Evolutionary conservation across 2,113 vertebrate genomes (phyloP).

Genomic region (Redunca redunca): DNA sequence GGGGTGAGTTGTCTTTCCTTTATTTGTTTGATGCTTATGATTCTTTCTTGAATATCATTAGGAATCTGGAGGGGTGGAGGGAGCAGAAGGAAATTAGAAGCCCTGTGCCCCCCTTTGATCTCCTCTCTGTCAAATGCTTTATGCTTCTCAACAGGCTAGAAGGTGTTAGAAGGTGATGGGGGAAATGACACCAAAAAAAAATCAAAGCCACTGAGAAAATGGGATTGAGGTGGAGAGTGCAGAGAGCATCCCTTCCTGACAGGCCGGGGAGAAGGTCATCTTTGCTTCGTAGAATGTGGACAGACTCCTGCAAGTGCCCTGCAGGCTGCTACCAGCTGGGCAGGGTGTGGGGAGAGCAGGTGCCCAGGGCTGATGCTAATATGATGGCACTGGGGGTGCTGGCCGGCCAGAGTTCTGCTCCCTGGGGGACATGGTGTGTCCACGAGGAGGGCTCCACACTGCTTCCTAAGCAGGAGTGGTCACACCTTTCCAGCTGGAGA

Average conservation of each 20-base stretch:
- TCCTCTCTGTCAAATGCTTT: neutral
- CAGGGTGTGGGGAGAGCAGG: neutral
- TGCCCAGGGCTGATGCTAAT: neutral
- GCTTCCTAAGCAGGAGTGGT: neutral
- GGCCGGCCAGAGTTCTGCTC: neutral
- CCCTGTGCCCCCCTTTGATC: neutral
- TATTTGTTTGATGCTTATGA: neutral
- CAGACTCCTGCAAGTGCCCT: neutral
- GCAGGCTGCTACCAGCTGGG: neutral
- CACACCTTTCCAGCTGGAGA: neutral
- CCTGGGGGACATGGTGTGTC: neutral
- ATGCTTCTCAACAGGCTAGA: neutral
- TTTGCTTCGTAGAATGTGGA: neutral
- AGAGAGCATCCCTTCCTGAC: neutral
- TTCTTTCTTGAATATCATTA: neutral
- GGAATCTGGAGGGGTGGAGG: neutral
- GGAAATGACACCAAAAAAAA: neutral
- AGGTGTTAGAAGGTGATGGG: neutral
- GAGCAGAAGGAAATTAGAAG: neutral
- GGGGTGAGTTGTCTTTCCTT: constrained; percentile 77
- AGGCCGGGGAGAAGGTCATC: neutral
- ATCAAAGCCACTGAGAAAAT: neutral
- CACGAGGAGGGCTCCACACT: neutral
- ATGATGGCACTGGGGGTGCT: accelerated
- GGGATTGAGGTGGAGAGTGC: neutral